Percentiles rank a stretch among this genome's conserved stretches.
phyloP scores from a whole-genome alignment of 1,140 invertebrate genomes.

The Pseudomyrmex gracilis region DNA sequence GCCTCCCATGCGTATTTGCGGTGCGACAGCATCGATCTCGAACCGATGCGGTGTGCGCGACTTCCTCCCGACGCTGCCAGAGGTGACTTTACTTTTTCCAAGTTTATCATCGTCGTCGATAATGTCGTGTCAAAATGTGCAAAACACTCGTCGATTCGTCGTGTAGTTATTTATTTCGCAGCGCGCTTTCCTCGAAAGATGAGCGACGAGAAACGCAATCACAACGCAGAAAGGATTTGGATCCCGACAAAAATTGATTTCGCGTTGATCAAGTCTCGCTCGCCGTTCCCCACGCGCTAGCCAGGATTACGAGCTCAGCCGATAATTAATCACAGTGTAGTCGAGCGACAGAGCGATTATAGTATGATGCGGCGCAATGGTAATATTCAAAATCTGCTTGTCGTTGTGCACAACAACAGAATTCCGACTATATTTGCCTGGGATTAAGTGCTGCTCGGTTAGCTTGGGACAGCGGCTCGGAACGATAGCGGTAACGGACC shows the following conservation, averaged over 20 bases:
- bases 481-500: conserved; percentile 50
- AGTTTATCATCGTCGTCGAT: too few species aligned
- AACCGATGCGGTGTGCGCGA: too few species aligned
- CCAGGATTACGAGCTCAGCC: conserved; percentile 68
- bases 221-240: conserved; percentile 30
- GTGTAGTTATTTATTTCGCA: too few species aligned
- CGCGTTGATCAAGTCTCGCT: conserved; percentile 19
- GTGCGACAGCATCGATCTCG: too few species aligned
- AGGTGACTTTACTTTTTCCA: too few species aligned
- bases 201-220: too few species aligned
- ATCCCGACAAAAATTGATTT: conserved; percentile 43
- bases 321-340: conserved; percentile 74
- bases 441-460: conserved; percentile 72
- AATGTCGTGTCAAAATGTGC: too few species aligned
- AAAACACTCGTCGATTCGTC: too few species aligned
- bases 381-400: conserved; percentile 67
- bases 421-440: conserved; percentile 72
- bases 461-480: conserved; percentile 49
- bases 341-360: conserved; percentile 72
- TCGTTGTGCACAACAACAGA: conserved; percentile 74
- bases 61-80: too few species aligned
- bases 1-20: too few species aligned
- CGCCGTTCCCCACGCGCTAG: not conserved
- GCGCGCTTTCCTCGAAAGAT: too few species aligned
- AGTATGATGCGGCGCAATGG: conserved; percentile 60